These are phyloP conservation scores for Cephus sareptanus DNA, from an alignment of 2,888 invertebrate genomes.

Conservation along the genomic window DNA sequence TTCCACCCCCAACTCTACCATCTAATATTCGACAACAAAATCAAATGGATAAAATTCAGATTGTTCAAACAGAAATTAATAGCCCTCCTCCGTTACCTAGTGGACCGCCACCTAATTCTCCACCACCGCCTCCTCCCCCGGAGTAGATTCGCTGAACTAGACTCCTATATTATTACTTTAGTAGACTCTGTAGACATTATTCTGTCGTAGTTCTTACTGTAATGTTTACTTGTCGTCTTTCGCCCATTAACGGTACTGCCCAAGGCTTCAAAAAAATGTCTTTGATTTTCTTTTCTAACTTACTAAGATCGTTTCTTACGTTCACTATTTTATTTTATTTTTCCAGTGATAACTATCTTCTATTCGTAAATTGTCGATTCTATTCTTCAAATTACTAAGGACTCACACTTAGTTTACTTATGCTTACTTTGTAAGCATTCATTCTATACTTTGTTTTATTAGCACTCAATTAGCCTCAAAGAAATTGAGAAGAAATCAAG, in stretches of 20 bases:
- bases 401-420: too few relatives aligned
- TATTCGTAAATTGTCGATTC: not conserved
- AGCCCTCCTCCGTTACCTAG: constrained; percentile 69
- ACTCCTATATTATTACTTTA: not conserved
- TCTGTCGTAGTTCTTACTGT: not conserved
- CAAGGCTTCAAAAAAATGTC: constrained; percentile 12
- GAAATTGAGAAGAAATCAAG: not conserved
- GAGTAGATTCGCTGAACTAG: constrained; percentile 33
- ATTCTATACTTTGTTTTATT: not conserved
- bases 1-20: constrained; percentile 55
- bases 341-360: not conserved
- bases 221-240: constrained; percentile 3
- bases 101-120: constrained; percentile 72
- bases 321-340: not conserved
- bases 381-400: not conserved
- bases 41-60: constrained; percentile 10
- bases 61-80: constrained; percentile 17
- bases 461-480: not conserved
- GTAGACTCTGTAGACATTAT: not conserved
- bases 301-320: not conserved
- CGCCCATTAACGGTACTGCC: constrained; percentile 20
- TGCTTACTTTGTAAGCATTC: not conserved
- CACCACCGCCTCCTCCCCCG: constrained; percentile 62
- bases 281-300: constrained; percentile 7
- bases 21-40: constrained; percentile 1